phyloP scores from a whole-genome alignment of 2,113 vertebrate species.

The Poeciliopsis retropinna region DNA sequence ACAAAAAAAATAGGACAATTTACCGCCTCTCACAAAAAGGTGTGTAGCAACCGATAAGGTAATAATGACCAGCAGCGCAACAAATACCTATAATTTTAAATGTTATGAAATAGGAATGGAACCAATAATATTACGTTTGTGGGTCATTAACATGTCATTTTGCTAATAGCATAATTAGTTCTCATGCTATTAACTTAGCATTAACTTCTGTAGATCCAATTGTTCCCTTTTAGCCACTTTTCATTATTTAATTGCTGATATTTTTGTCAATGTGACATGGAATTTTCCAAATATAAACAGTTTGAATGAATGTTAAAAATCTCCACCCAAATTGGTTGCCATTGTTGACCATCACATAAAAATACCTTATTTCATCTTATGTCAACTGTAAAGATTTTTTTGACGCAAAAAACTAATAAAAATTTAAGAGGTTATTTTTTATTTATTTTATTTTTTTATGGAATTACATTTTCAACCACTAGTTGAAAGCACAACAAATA shows the following conservation, averaged over 20 bases:
- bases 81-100: background rate
- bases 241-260: background rate
- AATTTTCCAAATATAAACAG: background rate
- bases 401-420: background rate
- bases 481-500: background rate
- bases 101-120: background rate
- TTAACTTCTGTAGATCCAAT: background rate
- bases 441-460: no score
- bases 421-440: background rate
- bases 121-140: background rate
- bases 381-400: background rate
- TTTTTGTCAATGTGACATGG: background rate
- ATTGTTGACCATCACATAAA: no score
- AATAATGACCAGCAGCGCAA: background rate
- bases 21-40: constrained; percentile 69
- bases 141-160: background rate
- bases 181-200: background rate
- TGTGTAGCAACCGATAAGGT: background rate
- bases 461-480: background rate
- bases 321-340: no score
- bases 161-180: no score
- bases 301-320: background rate
- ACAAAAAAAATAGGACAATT: constrained; percentile 75
- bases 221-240: background rate
- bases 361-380: background rate